Conservation (phyloP, 1,140 invertebrate genomes). For the Mizuhopecten yessoensis region DNA sequence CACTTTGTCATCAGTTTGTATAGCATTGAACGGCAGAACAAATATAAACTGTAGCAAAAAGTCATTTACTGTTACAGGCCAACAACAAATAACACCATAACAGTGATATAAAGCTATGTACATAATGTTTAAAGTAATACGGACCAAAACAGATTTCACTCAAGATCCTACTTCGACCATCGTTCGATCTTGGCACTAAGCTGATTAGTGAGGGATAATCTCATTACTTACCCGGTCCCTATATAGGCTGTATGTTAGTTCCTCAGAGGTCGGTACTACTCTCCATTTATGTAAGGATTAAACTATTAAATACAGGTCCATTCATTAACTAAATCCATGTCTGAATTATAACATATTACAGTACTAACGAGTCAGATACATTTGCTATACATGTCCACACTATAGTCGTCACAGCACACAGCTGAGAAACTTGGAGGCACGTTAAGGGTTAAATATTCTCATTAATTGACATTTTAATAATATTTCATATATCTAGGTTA, state of each 20-base stretch:
- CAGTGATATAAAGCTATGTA: neutral
- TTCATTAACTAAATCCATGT: neutral
- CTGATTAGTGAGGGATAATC: neutral
- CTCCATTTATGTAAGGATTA: slow-evolving; percentile 2
- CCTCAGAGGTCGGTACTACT: neutral
- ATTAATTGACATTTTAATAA: neutral
- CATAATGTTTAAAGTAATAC: neutral
- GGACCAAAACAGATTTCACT: slow-evolving; percentile 21
- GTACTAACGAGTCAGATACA: neutral
- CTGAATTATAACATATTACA: neutral
- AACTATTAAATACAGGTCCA: neutral
- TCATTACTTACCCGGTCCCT: neutral
- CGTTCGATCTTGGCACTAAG: neutral
- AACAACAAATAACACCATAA: neutral
- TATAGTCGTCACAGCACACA: neutral
- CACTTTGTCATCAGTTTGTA: neutral
- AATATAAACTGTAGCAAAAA: neutral
- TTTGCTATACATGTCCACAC: neutral
- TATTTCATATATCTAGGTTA: neutral
- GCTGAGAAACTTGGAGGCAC: neutral
- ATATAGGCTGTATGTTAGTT: neutral
- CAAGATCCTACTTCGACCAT: neutral
- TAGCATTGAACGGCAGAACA: neutral
- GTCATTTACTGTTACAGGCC: neutral
- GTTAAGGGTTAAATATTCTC: neutral